Evolutionary conservation across 2,113 vertebrate genomes (phyloP).

Genomic region (Danionella cerebrum): DNA sequence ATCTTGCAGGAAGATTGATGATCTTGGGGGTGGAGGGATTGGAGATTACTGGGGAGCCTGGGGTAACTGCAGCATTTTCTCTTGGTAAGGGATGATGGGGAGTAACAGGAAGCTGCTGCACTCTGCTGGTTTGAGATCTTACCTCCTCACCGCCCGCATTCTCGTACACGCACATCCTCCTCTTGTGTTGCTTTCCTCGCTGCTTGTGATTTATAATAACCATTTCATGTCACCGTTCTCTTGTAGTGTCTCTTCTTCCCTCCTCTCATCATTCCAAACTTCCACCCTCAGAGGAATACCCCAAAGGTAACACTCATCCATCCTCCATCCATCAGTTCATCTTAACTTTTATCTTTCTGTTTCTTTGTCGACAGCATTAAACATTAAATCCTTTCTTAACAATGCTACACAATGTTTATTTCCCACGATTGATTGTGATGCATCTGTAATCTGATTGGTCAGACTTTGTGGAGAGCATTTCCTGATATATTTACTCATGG

Average conservation of each 20-base stretch:
- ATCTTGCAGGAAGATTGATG: constrained; percentile 19
- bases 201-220: constrained; percentile 16
- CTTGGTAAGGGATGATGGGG: not conserved
- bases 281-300: not conserved
- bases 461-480: too few relatives aligned
- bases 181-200: not conserved
- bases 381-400: too few relatives aligned
- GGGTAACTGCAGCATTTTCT: constrained; percentile 16
- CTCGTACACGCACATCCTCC: not conserved
- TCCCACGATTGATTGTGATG: too few relatives aligned
- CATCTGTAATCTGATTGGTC: too few relatives aligned
- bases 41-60: not conserved
- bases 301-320: too few relatives aligned
- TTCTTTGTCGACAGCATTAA: too few relatives aligned
- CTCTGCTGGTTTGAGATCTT: constrained; percentile 32
- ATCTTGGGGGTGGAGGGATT: constrained; percentile 22
- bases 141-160: not conserved
- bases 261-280: not conserved
- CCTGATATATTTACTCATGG: too few relatives aligned
- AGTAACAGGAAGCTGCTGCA: constrained; percentile 21
- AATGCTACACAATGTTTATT: too few relatives aligned
- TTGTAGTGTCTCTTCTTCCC: constrained; percentile 25
- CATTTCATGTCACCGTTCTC: constrained; percentile 20
- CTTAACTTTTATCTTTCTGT: not conserved
- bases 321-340: not conserved